Evolutionary conservation across 2,888 invertebrate species (phyloP).

Genomic region (Chymomyza amoena): DNA sequence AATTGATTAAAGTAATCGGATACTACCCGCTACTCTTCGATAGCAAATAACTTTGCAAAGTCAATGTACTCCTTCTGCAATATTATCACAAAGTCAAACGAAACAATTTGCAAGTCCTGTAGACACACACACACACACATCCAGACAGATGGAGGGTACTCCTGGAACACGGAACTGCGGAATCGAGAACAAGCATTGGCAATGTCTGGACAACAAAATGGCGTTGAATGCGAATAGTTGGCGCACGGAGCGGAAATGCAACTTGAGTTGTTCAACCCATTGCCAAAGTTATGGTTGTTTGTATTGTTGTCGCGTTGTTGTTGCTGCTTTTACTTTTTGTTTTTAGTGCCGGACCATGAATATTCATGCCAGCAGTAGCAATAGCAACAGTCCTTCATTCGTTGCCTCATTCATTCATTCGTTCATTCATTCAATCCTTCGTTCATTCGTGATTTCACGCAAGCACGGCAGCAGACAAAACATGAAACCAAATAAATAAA

Average conservation of each 20-base stretch:
- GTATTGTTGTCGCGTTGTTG: conserved; percentile 13
- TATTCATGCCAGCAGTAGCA: conserved; percentile 47
- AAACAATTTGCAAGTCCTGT: not conserved
- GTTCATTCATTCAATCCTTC: conserved; percentile 59
- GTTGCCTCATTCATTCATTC: not conserved
- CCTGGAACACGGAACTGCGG: not conserved
- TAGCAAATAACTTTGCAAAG: not conserved
- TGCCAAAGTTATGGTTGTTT: not conserved
- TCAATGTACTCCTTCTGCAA: not conserved
- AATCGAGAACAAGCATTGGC: not conserved
- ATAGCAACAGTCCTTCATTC: not conserved
- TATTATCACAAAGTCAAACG: not conserved
- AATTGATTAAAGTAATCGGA: too few species aligned
- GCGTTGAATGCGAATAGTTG: conserved; percentile 56
- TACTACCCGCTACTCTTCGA: too few species aligned
- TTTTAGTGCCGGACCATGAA: conserved; percentile 63
- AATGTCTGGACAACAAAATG: conserved; percentile 57
- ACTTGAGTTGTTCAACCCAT: conserved; percentile 39
- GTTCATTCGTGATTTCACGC: conserved; percentile 72
- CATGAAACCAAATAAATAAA: conserved; percentile 71
- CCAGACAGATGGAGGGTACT: not conserved
- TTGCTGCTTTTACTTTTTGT: conserved; percentile 35
- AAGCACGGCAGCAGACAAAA: conserved; percentile 60
- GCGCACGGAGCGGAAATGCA: conserved; percentile 65
- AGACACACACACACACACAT: not conserved